Percentiles rank a stretch among this genome's conserved stretches.
Conservation (phyloP, 2,797 vertebrate genomes). For the Tachyglossus aculeatus region DNA sequence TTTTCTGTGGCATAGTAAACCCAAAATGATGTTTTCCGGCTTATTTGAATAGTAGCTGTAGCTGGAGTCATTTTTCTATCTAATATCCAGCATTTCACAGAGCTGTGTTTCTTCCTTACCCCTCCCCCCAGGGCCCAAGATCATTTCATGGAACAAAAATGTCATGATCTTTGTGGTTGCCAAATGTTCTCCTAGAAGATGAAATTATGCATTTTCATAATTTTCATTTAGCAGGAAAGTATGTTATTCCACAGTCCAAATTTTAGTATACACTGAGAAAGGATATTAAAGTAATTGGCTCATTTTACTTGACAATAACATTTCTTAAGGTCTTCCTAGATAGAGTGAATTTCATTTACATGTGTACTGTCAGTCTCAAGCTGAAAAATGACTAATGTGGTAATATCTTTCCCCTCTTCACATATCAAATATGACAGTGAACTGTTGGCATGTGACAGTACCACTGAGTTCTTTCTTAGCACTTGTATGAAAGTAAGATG, state of each 20-base stretch:
- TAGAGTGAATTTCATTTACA: neutral
- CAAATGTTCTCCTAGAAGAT: neutral
- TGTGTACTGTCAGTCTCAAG: too few species aligned
- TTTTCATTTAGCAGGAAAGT: too few species aligned
- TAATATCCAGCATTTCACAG: too few species aligned
- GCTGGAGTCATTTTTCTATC: too few species aligned
- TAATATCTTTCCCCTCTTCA: neutral
- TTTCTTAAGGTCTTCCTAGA: constrained; percentile 14
- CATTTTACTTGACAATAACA: neutral
- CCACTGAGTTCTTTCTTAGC: neutral
- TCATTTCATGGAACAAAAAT: neutral
- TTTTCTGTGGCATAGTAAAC: too few species aligned
- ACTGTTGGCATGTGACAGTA: constrained; percentile 2
- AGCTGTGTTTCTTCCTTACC: too few species aligned
- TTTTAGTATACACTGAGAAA: neutral
- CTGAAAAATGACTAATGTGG: neutral
- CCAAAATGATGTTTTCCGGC: too few species aligned
- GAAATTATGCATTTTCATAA: neutral
- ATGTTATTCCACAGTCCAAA: too few species aligned
- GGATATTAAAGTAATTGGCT: too few species aligned
- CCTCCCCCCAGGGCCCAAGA: too few species aligned
- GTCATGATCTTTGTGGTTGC: neutral
- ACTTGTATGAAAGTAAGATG: neutral
- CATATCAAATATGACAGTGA: neutral
- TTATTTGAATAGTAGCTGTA: too few species aligned